A percentile compares a stretch with the other conserved stretches of the same genome.
Conservation (phyloP, 1,140 invertebrate genomes). For the Tetramorium alpestre region DNA sequence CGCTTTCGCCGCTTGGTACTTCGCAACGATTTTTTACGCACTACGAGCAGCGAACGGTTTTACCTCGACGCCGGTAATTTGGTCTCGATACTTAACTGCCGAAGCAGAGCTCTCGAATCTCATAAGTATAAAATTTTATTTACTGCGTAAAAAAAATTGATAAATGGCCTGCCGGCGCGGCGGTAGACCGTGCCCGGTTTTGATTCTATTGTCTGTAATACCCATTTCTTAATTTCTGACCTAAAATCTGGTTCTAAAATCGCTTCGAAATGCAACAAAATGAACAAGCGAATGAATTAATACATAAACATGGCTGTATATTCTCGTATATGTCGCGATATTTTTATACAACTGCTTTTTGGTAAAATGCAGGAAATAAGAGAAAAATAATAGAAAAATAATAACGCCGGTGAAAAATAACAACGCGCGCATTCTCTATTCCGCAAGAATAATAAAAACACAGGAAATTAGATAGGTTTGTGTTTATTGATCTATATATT, state of each 20-base stretch:
- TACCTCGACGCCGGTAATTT: constrained; percentile 30
- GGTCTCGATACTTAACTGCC: constrained; percentile 43
- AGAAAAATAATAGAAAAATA: constrained; percentile 54
- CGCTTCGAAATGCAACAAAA: not conserved
- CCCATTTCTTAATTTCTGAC: not conserved
- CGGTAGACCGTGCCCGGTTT: not conserved
- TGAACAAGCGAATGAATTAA: not conserved
- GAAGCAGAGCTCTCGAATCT: not conserved
- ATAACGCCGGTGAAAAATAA: constrained; percentile 51
- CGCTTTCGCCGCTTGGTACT: constrained; percentile 42
- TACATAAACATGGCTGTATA: not conserved
- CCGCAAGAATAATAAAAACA: constrained; percentile 37
- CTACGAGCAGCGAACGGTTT: constrained; percentile 24
- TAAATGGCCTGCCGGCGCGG: not conserved
- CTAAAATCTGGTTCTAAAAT: not conserved
- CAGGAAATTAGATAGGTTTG: constrained; percentile 35
- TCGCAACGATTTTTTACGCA: constrained; percentile 43
- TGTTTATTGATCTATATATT: constrained; percentile 14
- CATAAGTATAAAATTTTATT: constrained; percentile 31
- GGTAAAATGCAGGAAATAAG: constrained; percentile 40
- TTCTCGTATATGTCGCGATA: not conserved
- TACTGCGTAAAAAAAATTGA: not conserved
- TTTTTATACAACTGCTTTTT: constrained; percentile 47
- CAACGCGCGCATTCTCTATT: constrained; percentile 23
- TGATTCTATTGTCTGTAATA: not conserved